phyloP scores from a whole-genome alignment of 2,113 vertebrate species.

The Camelus bactrianus region DNA sequence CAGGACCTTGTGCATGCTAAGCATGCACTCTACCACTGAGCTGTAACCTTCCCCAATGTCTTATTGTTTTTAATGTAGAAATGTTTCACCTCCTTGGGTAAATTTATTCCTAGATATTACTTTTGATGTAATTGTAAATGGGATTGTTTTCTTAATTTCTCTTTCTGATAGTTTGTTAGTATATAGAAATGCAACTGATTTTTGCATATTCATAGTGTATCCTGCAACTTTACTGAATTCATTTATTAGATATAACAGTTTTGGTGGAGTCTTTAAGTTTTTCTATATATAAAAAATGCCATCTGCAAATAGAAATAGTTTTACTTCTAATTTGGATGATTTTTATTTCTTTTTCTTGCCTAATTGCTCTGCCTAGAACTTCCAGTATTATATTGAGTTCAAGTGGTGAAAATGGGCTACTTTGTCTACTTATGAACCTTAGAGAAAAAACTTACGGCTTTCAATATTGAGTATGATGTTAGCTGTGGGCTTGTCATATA shows the following conservation, averaged over 20 bases:
- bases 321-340: not conserved
- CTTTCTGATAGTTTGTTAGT: not conserved
- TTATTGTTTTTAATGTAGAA: not conserved
- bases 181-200: not conserved
- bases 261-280: not conserved
- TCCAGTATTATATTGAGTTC: not conserved
- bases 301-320: not conserved
- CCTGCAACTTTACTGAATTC: not conserved
- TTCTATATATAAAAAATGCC: not conserved
- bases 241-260: not conserved
- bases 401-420: not conserved
- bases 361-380: not conserved
- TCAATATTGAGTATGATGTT: not conserved
- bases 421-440: not conserved
- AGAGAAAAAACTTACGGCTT: not conserved
- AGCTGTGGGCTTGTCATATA: not conserved
- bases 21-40: too few species aligned
- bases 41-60: not conserved
- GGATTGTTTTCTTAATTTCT: not conserved
- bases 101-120: not conserved
- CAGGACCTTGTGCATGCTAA: too few species aligned
- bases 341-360: not conserved
- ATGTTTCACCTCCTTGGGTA: not conserved
- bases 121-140: not conserved
- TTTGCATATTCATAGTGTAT: not conserved